Percentiles rank a stretch among this genome's conserved stretches.
Conservation (phyloP, 2,888 invertebrate genomes). For the Anaspis maculata region DNA sequence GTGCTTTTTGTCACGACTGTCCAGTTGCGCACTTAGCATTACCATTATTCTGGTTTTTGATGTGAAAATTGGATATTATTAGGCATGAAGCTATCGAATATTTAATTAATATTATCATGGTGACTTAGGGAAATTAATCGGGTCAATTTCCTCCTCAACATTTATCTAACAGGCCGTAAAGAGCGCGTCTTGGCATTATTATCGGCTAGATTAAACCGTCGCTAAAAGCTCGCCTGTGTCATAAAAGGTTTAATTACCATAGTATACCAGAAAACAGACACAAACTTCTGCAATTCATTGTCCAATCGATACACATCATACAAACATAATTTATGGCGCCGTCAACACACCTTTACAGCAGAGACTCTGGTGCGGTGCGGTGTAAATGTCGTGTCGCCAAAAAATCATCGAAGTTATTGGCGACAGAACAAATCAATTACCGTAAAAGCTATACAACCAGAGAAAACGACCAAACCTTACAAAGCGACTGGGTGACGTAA, state of each 20-base stretch:
- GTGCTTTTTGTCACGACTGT: not conserved
- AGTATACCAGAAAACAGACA: conserved; percentile 11
- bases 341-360: not conserved
- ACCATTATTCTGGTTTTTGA: not conserved
- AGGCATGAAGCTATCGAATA: no score
- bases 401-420: not conserved
- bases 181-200: conserved; percentile 9
- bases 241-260: conserved; percentile 12
- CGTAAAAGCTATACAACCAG: no score
- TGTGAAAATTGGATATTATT: conserved; percentile 11
- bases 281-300: conserved; percentile 7
- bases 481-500: conserved; percentile 3
- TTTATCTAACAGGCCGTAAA: conserved; percentile 13
- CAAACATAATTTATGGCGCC: conserved; percentile 9
- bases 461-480: not conserved
- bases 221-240: conserved; percentile 11
- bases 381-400: not conserved
- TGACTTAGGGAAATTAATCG: conserved; percentile 9
- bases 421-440: not conserved
- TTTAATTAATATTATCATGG: no score
- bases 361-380: not conserved
- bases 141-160: conserved; percentile 13
- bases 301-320: conserved; percentile 13
- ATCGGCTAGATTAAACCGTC: conserved; percentile 9
- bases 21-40: not conserved